Base-by-base conservation (phyloP, 2,888 invertebrate species). In the Boloria selene region DNA sequence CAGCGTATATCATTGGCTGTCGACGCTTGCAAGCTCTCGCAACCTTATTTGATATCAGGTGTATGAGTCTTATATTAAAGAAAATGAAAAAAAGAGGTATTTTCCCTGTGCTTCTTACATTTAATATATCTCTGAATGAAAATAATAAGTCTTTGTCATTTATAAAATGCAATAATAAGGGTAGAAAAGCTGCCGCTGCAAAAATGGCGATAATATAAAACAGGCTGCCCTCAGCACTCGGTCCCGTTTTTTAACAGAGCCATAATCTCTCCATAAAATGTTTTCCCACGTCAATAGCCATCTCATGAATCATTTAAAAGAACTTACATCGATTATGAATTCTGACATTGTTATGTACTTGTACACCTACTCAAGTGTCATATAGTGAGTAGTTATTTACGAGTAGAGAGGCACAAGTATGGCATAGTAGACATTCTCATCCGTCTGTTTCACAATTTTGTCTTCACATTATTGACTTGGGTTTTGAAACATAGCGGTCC, bases 1-100 rank as follows among this genome's bases (percentile, higher is more conserved):
- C 87, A 80, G 83, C 83, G 87, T 90, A 89, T 88, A 89, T 90
- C 90, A 90, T 84, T 84, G 82, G 82, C 85, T 89, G 88, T 90
- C 88, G 87, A 83, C 88, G 86, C 82, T 75, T 75, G 78, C 75
- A 79, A 80, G 79, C 81, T 82, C 82, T 83, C 51, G 78, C 61
- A 70, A 61, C 71, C 79, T 80, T 79, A 78, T 80, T 77, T 78
- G 74, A 76, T 75, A 74, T 72, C 72, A 73, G 67, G 59, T 65
- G 67, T 67, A 70, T 69, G 70, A 66, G 64, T 55, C 62, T 56
- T 70, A 73, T 71, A 72, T 67, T 70, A 70, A 70, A 65, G 70
- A 75, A 73, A 68, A 69, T 51, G 68, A 61, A 59, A 59, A 69
- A 71, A 65, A 65, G 66, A 66, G 69, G 38, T 10, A 44, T 53